These are phyloP conservation scores for Chlamydotis undulata DNA, from an alignment of 2,113 vertebrate species.

Conservation along the genomic window DNA sequence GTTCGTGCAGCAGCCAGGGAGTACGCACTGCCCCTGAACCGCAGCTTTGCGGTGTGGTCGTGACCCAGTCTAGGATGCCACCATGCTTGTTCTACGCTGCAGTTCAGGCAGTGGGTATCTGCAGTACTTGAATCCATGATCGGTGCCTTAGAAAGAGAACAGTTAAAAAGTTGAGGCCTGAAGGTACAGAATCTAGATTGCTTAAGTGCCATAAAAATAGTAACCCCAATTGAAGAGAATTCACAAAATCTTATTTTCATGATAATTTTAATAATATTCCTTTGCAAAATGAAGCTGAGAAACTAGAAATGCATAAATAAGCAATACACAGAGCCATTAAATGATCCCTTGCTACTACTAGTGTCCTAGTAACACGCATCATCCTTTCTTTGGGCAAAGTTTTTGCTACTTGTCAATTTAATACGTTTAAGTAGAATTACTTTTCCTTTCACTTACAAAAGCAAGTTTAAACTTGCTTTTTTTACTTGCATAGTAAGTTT, in stretches of 20 bases:
- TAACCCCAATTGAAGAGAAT: constrained; percentile 34
- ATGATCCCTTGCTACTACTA: not conserved
- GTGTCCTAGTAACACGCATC: not conserved
- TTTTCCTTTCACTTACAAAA: constrained; percentile 7
- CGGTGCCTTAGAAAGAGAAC: not conserved
- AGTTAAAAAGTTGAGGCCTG: not conserved
- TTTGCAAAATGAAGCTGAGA: constrained; percentile 51
- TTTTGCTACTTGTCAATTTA: not conserved
- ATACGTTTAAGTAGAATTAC: not conserved
- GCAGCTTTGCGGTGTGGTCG: not conserved
- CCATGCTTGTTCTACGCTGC: fast-evolving
- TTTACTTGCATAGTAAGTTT: too few species aligned
- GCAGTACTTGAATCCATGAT: not conserved
- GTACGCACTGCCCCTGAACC: fast-evolving
- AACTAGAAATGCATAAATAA: constrained; percentile 53
- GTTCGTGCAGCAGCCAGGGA: not conserved
- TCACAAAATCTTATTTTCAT: constrained; percentile 50
- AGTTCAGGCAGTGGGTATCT: not conserved
- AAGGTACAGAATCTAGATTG: not conserved
- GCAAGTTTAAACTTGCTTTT: not conserved
- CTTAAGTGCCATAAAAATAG: not conserved
- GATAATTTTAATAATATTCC: constrained; percentile 50
- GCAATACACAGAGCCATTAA: constrained; percentile 27
- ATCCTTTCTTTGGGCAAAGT: not conserved
- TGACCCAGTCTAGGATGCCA: not conserved